Evolutionary conservation across 2,797 vertebrate species (phyloP), one percentile per base, ranked within the genome.

Genomic region (Leuciscus waleckii): DNA sequence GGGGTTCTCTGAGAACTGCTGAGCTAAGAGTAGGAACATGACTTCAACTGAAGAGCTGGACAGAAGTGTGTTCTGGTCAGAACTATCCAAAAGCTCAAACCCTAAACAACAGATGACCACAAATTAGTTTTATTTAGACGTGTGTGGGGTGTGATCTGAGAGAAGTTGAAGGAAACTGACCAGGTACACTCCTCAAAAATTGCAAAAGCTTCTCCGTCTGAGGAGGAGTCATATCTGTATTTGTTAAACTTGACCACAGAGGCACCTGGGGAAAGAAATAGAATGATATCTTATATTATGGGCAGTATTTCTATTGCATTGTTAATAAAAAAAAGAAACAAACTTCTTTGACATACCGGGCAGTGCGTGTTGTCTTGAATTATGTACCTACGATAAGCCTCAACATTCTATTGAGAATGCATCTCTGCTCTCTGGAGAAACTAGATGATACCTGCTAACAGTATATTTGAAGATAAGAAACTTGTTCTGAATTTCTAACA

Each of bases 131-230:
- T n/a, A 26, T 21, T 39, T 19, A 63, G 58, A 39, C 14, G 4
- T 82, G 43, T 65, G 7, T 54, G 71, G 54, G 78, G 32, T 63
- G 23, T 79, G n/a, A 79, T 70, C 43, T 71, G 37, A 80, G 32
- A 81, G 37, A 58, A 17, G 1, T 29, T 51, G 39, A 6, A 32
- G 14, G 39, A 13, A 32, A 79, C 88, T 90, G 88, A 99, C 98
- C 97, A 91, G 97, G 97, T 21, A 99, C 94, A 83, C 94, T 95
- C 89, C 95, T 96, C 85, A 97, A 96, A 91, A 99, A 99, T 89
- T 96, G 95, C 82, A 97, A 93, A 79, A 99, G 88, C 79, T 94
- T 94, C 39, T 98, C 96, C n/a, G 95, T 91, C 2, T 95, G 95
- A 11, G 96, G 91, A 3, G 96, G 93, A 0, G 93, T 93, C 23